Percentiles rank a stretch among this genome's conserved stretches.
Conservation (phyloP, 1,140 invertebrate genomes). For the Cryptotermes secundus region DNA sequence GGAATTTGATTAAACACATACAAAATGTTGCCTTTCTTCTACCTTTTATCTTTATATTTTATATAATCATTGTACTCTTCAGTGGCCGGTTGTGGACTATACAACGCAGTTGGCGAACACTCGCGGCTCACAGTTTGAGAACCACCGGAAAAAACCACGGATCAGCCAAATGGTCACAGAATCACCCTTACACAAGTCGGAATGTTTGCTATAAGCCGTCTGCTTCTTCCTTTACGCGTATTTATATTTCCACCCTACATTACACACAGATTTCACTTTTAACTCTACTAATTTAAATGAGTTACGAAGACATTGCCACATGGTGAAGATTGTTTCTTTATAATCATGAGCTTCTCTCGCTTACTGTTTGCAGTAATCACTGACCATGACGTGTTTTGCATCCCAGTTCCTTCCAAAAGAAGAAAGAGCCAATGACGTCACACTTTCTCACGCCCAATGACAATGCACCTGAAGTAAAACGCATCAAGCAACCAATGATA, state of each 20-base stretch:
- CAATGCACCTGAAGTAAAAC: neutral
- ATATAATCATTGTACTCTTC: too few relatives aligned
- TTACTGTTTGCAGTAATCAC: neutral
- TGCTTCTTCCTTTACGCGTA: too few relatives aligned
- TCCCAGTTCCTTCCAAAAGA: neutral
- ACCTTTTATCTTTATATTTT: too few relatives aligned
- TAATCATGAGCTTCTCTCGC: neutral
- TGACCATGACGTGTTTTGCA: neutral
- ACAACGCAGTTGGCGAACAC: too few relatives aligned
- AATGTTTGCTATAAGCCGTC: neutral
- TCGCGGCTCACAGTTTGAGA: too few relatives aligned
- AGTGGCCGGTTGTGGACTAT: too few relatives aligned
- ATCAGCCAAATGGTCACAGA: too few relatives aligned
- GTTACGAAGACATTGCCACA: neutral
- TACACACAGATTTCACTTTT: neutral
- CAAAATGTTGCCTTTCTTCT: too few relatives aligned
- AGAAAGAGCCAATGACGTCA: conserved; percentile 9
- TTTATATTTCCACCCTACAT: neutral
- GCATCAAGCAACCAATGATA: neutral
- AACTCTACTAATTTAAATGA: neutral
- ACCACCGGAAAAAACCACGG: too few relatives aligned
- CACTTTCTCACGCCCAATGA: conserved; percentile 9
- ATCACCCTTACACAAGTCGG: too few relatives aligned
- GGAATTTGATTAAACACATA: too few relatives aligned
- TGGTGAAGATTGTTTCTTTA: neutral